Percentiles rank a stretch among this genome's conserved stretches.
phyloP scores from a whole-genome alignment of 2,113 vertebrate genomes.

The Eudyptes chrysolophus region DNA sequence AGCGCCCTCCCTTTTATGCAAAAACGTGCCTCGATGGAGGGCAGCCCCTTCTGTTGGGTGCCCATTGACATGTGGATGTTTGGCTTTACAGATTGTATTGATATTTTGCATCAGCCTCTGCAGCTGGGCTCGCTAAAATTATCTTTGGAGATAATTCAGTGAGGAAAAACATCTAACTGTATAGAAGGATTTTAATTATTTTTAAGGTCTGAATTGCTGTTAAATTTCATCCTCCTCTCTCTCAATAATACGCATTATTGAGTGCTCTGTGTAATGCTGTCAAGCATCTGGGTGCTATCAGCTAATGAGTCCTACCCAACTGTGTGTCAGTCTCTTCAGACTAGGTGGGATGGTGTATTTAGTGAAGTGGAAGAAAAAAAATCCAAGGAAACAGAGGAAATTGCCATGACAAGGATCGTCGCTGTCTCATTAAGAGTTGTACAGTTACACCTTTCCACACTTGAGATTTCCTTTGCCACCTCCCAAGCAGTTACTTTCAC shows the following conservation, averaged over 20 bases:
- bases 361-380: neutral
- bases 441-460: neutral
- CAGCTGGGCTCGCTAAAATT: constrained; percentile 8
- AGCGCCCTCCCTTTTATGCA: neutral
- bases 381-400: neutral
- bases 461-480: neutral
- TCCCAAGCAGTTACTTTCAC: neutral
- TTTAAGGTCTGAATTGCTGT: neutral
- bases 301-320: neutral
- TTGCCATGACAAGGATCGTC: neutral
- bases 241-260: neutral
- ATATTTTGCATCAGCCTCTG: neutral
- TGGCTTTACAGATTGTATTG: neutral
- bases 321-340: neutral
- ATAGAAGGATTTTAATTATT: neutral
- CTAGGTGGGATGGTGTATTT: neutral
- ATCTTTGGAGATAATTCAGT: neutral
- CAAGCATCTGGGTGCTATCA: neutral
- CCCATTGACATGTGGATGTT: neutral
- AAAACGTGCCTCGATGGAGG: neutral
- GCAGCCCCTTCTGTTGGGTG: neutral
- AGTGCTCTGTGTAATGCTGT: neutral
- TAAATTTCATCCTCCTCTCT: neutral
- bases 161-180: neutral
- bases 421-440: neutral